Conservation (phyloP, 2,113 vertebrate species). For the Acanthochromis polyacanthus region DNA sequence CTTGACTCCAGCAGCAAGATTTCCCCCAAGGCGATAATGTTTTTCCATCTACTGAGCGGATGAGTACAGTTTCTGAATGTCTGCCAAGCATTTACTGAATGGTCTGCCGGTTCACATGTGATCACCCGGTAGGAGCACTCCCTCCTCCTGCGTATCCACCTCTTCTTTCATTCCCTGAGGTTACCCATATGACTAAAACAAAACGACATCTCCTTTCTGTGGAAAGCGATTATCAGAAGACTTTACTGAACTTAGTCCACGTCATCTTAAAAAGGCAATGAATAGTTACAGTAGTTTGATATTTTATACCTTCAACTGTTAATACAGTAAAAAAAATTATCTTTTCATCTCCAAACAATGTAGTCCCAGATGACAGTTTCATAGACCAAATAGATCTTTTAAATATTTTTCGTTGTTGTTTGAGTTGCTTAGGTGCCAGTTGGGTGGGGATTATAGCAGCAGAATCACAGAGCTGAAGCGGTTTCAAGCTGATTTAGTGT, state of each 20-base stretch:
- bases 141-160: background rate
- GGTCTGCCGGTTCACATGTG: slow-evolving; percentile 23
- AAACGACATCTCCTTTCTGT: background rate
- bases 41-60: slow-evolving; percentile 30
- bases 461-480: background rate
- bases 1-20: background rate
- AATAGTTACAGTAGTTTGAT: background rate
- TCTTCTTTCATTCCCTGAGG: slow-evolving; percentile 26
- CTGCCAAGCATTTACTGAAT: slow-evolving; percentile 6
- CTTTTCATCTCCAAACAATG: background rate
- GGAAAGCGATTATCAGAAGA: background rate
- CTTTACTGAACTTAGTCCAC: background rate
- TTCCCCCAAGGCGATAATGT: slow-evolving; percentile 3
- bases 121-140: slow-evolving; percentile 15
- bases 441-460: background rate
- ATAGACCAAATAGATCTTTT: background rate
- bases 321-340: background rate
- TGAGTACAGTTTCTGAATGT: slow-evolving; percentile 10
- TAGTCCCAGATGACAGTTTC: background rate
- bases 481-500: background rate
- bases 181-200: slow-evolving; percentile 5
- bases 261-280: no score
- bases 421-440: background rate
- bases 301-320: background rate
- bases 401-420: slow-evolving; percentile 9